phyloP scores from a whole-genome alignment of 2,113 vertebrate species.

The Felis chaus region DNA sequence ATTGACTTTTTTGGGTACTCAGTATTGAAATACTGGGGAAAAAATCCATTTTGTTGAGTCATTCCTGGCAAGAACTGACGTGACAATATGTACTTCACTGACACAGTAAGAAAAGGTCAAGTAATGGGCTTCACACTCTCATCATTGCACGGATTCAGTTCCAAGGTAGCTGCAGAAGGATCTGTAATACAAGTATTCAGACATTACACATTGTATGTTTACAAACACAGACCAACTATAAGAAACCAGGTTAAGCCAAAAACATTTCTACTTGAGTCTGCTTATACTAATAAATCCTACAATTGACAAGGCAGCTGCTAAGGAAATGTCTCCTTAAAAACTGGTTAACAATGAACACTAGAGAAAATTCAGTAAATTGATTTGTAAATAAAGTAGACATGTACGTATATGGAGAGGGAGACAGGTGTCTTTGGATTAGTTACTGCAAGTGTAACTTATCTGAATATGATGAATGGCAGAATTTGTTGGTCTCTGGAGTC shows the following conservation, averaged over 20 bases:
- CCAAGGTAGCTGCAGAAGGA: constrained; percentile 83
- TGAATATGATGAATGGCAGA: neutral
- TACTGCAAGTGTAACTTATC: neutral
- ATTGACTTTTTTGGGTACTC: neutral
- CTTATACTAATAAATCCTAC: constrained; percentile 67
- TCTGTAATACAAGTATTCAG: constrained; percentile 80
- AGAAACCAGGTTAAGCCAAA: constrained; percentile 80
- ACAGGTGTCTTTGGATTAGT: neutral
- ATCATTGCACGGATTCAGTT: constrained; percentile 80
- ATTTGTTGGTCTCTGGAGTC: neutral
- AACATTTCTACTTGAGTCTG: constrained; percentile 72
- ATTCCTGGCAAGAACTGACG: constrained; percentile 86
- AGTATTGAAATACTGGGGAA: constrained; percentile 93
- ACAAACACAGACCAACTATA: constrained; percentile 80
- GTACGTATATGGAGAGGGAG: neutral
- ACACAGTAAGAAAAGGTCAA: constrained; percentile 85
- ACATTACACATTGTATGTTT: constrained; percentile 79
- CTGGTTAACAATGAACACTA: neutral
- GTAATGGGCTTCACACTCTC: constrained; percentile 84
- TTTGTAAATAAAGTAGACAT: neutral
- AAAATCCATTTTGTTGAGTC: constrained; percentile 87
- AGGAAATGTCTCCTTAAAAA: constrained; percentile 63
- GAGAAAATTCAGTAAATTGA: neutral
- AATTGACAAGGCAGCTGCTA: constrained; percentile 81
- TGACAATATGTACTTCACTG: constrained; percentile 86